Conservation (phyloP, 2,888 invertebrate genomes). For the Drosophila ezoana region DNA sequence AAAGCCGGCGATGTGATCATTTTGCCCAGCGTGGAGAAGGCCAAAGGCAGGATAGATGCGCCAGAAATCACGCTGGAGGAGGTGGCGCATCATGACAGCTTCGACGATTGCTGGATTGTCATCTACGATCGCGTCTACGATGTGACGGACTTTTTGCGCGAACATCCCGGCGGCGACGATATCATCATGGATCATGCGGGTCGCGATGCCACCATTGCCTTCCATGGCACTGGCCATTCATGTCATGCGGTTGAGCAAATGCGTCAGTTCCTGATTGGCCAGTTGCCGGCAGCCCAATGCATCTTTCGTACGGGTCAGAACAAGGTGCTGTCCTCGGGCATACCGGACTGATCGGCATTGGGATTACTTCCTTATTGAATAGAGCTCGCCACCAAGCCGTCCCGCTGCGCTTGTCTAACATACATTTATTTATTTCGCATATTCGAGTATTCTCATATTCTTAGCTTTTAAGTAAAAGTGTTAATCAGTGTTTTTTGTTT, state of each 20-base stretch:
- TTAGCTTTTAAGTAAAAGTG: conserved; percentile 28
- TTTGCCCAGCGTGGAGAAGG: conserved; percentile 42
- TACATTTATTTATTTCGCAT: conserved; percentile 43
- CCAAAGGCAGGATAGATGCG: conserved; percentile 45
- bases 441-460: conserved; percentile 13
- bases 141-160: conserved; percentile 90
- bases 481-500: conserved; percentile 33
- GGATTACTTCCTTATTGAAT: conserved; percentile 87
- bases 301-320: conserved; percentile 87
- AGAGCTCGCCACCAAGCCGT: conserved; percentile 86
- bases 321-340: conserved; percentile 77
- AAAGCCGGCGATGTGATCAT: conserved; percentile 37
- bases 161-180: conserved; percentile 94
- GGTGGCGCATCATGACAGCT: conserved; percentile 90
- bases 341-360: conserved; percentile 79
- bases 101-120: conserved; percentile 93
- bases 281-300: conserved; percentile 90
- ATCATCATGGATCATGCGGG: conserved; percentile 94
- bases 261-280: conserved; percentile 90
- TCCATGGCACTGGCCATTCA: conserved; percentile 92
- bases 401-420: conserved; percentile 10
- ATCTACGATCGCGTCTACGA: conserved; percentile 95
- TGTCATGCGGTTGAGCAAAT: conserved; percentile 88
- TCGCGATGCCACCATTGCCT: conserved; percentile 92
- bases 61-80: conserved; percentile 89